Conservation (phyloP, 1,140 invertebrate genomes). For the Popillia japonica region DNA sequence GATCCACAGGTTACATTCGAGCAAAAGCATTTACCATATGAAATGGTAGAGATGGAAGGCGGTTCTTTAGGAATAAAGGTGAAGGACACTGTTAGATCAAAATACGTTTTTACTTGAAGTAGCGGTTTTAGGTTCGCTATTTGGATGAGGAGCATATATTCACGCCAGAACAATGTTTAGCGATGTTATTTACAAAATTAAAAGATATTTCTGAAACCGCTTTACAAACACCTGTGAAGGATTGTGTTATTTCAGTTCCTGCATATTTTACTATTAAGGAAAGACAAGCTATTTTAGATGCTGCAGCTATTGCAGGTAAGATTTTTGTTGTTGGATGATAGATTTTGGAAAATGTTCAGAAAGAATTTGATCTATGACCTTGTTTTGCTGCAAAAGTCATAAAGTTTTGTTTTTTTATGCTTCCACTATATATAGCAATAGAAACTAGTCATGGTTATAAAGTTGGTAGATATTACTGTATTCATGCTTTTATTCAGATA, state of each 20-base stretch:
- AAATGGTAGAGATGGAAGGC: conserved; percentile 73
- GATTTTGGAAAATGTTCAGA: too few relatives aligned
- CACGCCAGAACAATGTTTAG: conserved; percentile 93
- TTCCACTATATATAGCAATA: too few relatives aligned
- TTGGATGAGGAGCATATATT: conserved; percentile 86
- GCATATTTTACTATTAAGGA: conserved; percentile 95
- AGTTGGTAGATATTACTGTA: too few relatives aligned
- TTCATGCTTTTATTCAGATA: too few relatives aligned
- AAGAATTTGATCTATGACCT: too few relatives aligned
- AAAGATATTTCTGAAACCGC: conserved; percentile 89
- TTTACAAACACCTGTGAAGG: conserved; percentile 91
- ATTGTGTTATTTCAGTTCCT: conserved; percentile 97
- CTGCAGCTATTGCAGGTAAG: conserved; percentile 79
- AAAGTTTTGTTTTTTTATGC: too few relatives aligned
- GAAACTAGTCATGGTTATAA: too few relatives aligned
- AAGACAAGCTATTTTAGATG: conserved; percentile 88
- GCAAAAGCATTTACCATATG: conserved; percentile 78
- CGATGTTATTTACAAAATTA: conserved; percentile 97
- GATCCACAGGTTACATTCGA: conserved; percentile 89
- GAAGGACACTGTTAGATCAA: conserved; percentile 50
- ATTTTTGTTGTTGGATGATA: background rate
- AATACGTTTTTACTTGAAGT: conserved; percentile 34
- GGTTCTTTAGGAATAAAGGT: conserved; percentile 82
- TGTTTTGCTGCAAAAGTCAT: too few relatives aligned
- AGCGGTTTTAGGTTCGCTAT: conserved; percentile 78